Evolutionary conservation across 2,797 vertebrate genomes (phyloP), one percentile per base, ranked within the genome.

Genomic region (Peromyscus attwateri): DNA sequence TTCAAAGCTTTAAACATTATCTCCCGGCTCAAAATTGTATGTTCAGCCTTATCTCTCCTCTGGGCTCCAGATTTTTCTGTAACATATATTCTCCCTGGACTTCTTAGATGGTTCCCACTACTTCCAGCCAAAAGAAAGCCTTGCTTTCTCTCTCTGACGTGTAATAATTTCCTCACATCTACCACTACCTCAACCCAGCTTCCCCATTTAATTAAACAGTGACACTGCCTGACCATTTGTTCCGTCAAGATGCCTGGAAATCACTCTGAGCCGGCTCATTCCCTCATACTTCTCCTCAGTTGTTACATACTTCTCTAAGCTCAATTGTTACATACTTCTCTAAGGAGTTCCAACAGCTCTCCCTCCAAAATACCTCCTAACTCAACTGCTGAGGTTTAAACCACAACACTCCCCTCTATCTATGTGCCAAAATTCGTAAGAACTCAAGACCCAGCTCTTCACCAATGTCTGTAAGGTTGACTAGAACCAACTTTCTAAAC

Each of bases 81-180:
- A 13, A 77, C 52, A 55, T 17, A 17, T 8, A 1, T 57, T 84
- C 75, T 37, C 52, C 13, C 9, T 34, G n/a, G 17, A 82, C 27
- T 52, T 55, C 52, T 90, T 77, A 71, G 49, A 87, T 12, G 34
- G 31, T 3, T 70, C 23, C 31, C 10, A 89, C 25, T n/a, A 29
- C 27, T 92, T 71, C n/a, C 49, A 57, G 23, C 8, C 46, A 43
- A 40, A 81, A 84, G 40, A 93, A 89, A 87, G 52, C 31, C 77
- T 76, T 25, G 19, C 29, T 75, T 80, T 71, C 87, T 46, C 40
- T 29, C 19, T 68, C 40, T 77, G 70, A 19, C 11, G 60, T 68
- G 1, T 25, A 25, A 6, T 1, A 57, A 76, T 19, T 6, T 34
- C 84, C 37, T 60, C 43, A 43, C 14, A 25, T n/a, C 68, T 46